A percentile compares a stretch with the other conserved stretches of the same genome.
phyloP scores from a whole-genome alignment of 2,113 vertebrate species.

The Brachypteracias leptosomus region DNA sequence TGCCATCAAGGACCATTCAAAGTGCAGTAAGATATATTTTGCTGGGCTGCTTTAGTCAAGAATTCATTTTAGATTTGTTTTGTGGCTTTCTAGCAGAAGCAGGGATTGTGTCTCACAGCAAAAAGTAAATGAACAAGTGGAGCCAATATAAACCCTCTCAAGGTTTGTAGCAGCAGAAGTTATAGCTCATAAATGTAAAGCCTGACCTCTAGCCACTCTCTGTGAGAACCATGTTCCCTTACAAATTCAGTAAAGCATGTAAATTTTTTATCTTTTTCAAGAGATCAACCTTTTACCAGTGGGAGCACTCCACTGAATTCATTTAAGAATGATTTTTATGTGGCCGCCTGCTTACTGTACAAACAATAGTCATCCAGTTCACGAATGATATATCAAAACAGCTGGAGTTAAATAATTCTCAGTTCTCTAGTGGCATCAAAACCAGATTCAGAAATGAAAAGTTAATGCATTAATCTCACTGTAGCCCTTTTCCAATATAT shows the following conservation, averaged over 20 bases:
- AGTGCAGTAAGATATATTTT: background rate
- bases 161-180: background rate
- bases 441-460: slow-evolving; percentile 57
- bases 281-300: slow-evolving; percentile 9
- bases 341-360: slow-evolving; percentile 37
- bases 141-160: slow-evolving; percentile 5
- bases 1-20: rapidly evolving
- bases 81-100: background rate
- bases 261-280: slow-evolving; percentile 48
- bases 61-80: slow-evolving; percentile 7
- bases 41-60: background rate
- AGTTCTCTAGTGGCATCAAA: slow-evolving; percentile 18
- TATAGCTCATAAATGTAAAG: slow-evolving; percentile 17
- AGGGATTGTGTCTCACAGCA: background rate
- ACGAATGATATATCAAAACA: slow-evolving; percentile 36
- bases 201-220: slow-evolving; percentile 13
- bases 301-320: slow-evolving; percentile 33
- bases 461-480: slow-evolving; percentile 52
- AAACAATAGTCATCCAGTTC: slow-evolving; percentile 35
- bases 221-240: background rate
- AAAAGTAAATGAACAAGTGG: slow-evolving; percentile 33
- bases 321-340: slow-evolving; percentile 58
- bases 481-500: slow-evolving; percentile 43
- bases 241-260: slow-evolving; percentile 44
- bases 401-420: slow-evolving; percentile 62